These are phyloP conservation scores for Caiman crocodilus DNA, from an alignment of 2,797 vertebrate genomes.

Conservation along the genomic window DNA sequence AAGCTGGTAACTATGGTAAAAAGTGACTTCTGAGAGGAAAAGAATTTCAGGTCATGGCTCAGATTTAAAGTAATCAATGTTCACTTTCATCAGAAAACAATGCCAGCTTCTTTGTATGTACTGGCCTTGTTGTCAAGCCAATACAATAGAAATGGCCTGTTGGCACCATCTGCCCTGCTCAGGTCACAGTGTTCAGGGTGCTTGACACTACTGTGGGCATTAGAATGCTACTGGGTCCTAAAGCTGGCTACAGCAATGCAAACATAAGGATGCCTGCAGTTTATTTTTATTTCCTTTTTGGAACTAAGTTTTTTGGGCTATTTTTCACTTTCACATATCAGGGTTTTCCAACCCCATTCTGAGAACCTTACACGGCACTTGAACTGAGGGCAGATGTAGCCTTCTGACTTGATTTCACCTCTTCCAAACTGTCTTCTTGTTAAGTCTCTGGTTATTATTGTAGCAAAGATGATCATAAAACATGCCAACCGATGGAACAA, in stretches of 20 bases:
- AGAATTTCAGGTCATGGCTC: neutral
- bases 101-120: neutral
- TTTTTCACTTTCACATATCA: neutral
- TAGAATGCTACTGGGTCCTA: neutral
- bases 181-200: neutral
- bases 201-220: neutral
- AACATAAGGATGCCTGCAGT: neutral
- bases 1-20: neutral
- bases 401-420: neutral
- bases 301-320: neutral
- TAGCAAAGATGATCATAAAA: conserved; percentile 5
- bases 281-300: neutral
- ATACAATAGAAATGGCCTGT: neutral
- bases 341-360: neutral
- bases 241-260: neutral
- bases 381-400: neutral
- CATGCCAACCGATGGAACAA: neutral
- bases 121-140: conserved; percentile 36
- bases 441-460: neutral
- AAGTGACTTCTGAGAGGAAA: neutral
- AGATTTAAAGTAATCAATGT: neutral
- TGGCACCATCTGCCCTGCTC: neutral
- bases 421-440: neutral
- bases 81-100: neutral
- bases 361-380: neutral